A percentile compares a stretch with the other conserved stretches of the same genome.
Conservation (phyloP, 2,888 invertebrate species). For the Cenopis cana region DNA sequence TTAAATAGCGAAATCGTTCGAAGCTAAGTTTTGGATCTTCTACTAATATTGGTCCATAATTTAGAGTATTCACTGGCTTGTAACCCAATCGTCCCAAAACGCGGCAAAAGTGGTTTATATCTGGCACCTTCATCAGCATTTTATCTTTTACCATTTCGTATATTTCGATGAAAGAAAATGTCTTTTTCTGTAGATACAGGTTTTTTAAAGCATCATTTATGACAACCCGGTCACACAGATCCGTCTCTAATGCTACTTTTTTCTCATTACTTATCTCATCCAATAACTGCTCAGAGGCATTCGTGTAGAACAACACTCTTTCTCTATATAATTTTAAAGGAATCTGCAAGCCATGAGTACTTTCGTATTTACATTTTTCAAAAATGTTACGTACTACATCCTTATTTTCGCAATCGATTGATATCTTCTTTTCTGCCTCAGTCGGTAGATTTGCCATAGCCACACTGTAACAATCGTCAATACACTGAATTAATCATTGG, state of each 20-base stretch:
- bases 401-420: not conserved
- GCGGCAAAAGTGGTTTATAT: constrained; percentile 44
- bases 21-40: constrained; percentile 63
- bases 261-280: constrained; percentile 41
- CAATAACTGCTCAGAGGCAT: constrained; percentile 46
- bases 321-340: constrained; percentile 53
- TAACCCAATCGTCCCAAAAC: constrained; percentile 54
- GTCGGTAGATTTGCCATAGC: constrained; percentile 7
- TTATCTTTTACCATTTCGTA: constrained; percentile 42
- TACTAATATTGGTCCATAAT: constrained; percentile 52
- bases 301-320: constrained; percentile 57
- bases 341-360: constrained; percentile 47
- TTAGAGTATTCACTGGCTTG: constrained; percentile 47
- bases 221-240: constrained; percentile 49
- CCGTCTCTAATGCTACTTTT: constrained; percentile 37
- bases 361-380: constrained; percentile 56
- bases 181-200: constrained; percentile 45
- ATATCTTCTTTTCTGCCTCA: not conserved
- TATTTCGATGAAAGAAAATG: constrained; percentile 46
- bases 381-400: constrained; percentile 49
- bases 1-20: constrained; percentile 60
- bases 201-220: constrained; percentile 50
- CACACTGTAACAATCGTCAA: constrained; percentile 32
- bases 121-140: constrained; percentile 24
- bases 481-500: too few relatives aligned